Evolutionary conservation across 2,888 invertebrate genomes (phyloP).

Genomic region (Cactoblastis cactorum): DNA sequence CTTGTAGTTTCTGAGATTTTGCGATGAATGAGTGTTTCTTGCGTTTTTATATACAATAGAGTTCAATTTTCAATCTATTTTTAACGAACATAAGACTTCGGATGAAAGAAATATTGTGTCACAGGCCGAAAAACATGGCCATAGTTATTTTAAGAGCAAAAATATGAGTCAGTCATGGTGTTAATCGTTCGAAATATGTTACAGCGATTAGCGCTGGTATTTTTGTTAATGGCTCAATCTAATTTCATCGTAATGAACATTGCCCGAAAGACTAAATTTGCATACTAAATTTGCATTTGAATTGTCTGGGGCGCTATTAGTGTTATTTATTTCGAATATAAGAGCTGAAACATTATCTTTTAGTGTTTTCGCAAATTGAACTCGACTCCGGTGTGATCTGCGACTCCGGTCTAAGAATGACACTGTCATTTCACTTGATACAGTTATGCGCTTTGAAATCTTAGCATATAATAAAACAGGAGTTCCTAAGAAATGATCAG

Average conservation of each 20-base stretch:
- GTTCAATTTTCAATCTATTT: too few species aligned
- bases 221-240: background rate
- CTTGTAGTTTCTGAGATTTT: too few species aligned
- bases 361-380: slow-evolving; percentile 29
- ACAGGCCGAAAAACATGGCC: background rate
- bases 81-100: too few species aligned
- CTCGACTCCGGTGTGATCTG: slow-evolving; percentile 22
- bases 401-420: too few species aligned
- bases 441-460: slow-evolving; percentile 8
- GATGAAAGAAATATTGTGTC: background rate
- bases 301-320: background rate
- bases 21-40: too few species aligned
- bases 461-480: background rate
- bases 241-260: background rate
- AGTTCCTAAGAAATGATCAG: slow-evolving; percentile 1
- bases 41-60: too few species aligned
- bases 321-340: slow-evolving; percentile 20
- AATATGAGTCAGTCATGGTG: slow-evolving; percentile 17
- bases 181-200: slow-evolving; percentile 10
- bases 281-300: background rate
- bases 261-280: background rate
- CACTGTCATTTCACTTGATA: slow-evolving; percentile 11
- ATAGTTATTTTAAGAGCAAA: slow-evolving; percentile 19
- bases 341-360: slow-evolving; percentile 30
- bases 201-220: slow-evolving; percentile 10